These are phyloP conservation scores for Apis dorsata DNA, from an alignment of 1,140 invertebrate genomes.

Conservation along the genomic window DNA sequence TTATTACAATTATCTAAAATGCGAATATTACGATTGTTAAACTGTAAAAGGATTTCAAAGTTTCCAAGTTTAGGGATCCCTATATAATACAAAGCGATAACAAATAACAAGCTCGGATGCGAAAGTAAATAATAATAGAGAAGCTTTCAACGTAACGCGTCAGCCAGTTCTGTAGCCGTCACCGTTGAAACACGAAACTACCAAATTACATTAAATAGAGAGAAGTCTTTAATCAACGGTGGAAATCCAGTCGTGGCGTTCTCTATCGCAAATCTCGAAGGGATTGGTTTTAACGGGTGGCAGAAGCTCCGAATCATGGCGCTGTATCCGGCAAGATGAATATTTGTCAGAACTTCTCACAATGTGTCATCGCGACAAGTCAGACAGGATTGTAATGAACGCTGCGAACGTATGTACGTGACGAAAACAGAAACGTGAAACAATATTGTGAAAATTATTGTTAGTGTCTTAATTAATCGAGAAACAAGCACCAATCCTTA, in stretches of 20 bases:
- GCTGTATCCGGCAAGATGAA: slow-evolving; percentile 46
- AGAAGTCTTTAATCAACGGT: slow-evolving; percentile 49
- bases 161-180: neutral
- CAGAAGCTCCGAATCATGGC: slow-evolving; percentile 42
- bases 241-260: slow-evolving; percentile 23
- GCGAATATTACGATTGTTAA: too few relatives aligned
- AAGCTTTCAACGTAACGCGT: neutral
- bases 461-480: slow-evolving; percentile 8
- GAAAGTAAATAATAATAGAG: slow-evolving; percentile 10
- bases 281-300: slow-evolving; percentile 36
- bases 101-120: neutral
- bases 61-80: too few relatives aligned
- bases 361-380: slow-evolving; percentile 63
- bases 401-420: slow-evolving; percentile 18
- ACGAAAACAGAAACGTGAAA: slow-evolving; percentile 29
- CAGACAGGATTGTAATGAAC: slow-evolving; percentile 58
- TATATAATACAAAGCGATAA: neutral
- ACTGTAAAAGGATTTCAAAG: too few relatives aligned
- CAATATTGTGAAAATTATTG: slow-evolving; percentile 34
- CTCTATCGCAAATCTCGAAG: slow-evolving; percentile 8
- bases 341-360: slow-evolving; percentile 68
- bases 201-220: slow-evolving; percentile 42
- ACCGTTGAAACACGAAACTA: slow-evolving; percentile 16
- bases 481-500: neutral
- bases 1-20: too few relatives aligned